Evolutionary conservation across 2,113 vertebrate species (phyloP), one percentile per base, ranked within the genome.

Genomic region (Chlorodrepanis virens): DNA sequence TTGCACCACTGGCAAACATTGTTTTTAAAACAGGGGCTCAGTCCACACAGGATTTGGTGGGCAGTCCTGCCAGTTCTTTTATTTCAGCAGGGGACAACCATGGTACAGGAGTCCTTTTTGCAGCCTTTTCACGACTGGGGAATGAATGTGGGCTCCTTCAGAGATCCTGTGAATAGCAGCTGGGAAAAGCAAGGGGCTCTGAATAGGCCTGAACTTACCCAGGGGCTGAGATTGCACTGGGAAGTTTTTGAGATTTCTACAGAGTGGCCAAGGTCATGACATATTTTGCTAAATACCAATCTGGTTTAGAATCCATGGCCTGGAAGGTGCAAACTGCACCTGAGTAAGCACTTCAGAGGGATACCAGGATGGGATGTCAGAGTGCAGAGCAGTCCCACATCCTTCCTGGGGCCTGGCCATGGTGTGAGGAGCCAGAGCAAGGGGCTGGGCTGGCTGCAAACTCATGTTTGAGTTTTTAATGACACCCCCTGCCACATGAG

Each of bases 1-100:
- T 63, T 61, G 44, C 24, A 63, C 35, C 21, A 27, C 47, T 82
- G 49, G 42, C 27, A 81, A 83, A 52, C 31, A 28, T 2, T 63
- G 25, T 27, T 76, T 87, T 76, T 85, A 33, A 76, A 93, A 61
- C 2, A 11, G 7, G 20, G 22, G 16, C 61, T 90, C 27, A 68
- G 40, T 60, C 40, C 49, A 24, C 40, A 31, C 10, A 53, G 57
- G 17, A 35, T 69, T 68, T 60, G 49, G 45, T 68, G 52, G 52
- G 56, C 71, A 87, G 52, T 72, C 80, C 45, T 91, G 74, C 74
- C 54, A 69, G 2, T 61, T 72, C 61, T 88, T 90, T 88, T 75
- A 42, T 89, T 94, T 92, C 81, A 72, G 20, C 53, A 69, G 87
- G 87, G 44, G 91, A 50, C 61, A 39, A 2, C 40, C 29, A 18